Base-by-base conservation (phyloP, 2,113 vertebrate genomes). In the Datnioides undecimradiatus region DNA sequence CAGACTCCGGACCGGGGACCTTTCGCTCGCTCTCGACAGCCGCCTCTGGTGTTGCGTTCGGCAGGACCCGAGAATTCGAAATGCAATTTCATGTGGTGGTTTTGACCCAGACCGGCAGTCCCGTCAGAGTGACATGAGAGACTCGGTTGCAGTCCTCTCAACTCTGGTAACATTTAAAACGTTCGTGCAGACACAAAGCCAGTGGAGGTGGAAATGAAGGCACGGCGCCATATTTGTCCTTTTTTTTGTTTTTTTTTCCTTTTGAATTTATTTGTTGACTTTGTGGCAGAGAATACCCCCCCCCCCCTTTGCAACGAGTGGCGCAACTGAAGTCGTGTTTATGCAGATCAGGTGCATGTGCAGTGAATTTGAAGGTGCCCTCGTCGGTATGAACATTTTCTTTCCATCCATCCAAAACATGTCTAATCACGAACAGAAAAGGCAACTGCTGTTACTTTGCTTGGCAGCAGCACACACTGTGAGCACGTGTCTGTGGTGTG, bases 1-100 rank as follows among this genome's bases (percentile, higher is more conserved):
- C 80, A 80, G 86, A 77, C 38, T 79, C 71, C 67, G 52, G 65
- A 76, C 59, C 57, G n/a, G 38, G 33, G 73, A 55, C 83, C 52
- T 73, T 82, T 67, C 31, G 48, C 40, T 82, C 41, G 59, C 55
- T 62, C n/a, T 25, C 74, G 65, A 80, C 57, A 58, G 66, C 79
- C 74, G 49, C 63, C 82, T 55, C 57, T 64, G 33, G 46, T 68
- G 64, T 23, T 38, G 31, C 65, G 70, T 74, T 84, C 41, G 71
- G 58, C 57, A 67, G 48, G 60, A 62, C 5, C 45, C 7, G 11
- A 31, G n/a, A 80, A 68, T 71, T 60, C 33, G 51, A 73, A 85
- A 73, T 41, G 65, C n/a, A 60, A 33, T 67, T 58, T 41, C 71
- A 51, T 77, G 62, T 41, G 31, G 29, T 72, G 36, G 7, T 79